Percentiles rank a stretch among this genome's conserved stretches.
Evolutionary conservation across 2,113 vertebrate species (phyloP).

Genomic region (Cyanistes caeruleus): DNA sequence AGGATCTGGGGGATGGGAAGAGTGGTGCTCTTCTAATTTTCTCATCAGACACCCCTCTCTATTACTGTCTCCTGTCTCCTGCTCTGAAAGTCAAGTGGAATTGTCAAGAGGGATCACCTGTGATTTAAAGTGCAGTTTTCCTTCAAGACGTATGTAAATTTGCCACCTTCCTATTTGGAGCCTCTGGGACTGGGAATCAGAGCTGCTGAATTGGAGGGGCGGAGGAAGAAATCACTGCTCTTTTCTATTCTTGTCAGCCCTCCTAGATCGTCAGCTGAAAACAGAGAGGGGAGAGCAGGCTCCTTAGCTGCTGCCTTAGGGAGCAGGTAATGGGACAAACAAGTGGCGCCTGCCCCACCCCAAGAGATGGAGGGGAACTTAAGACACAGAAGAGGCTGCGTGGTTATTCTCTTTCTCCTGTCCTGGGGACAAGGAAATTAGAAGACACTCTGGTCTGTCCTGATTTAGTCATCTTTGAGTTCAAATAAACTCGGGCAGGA

Average conservation of each 20-base stretch:
- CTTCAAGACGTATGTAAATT: slow-evolving; percentile 10
- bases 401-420: not conserved
- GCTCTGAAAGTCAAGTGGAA: slow-evolving; percentile 67
- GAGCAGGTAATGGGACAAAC: not conserved
- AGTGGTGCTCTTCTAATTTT: slow-evolving; percentile 38
- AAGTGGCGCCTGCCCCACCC: not conserved
- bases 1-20: not conserved
- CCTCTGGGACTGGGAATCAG: not conserved
- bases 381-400: accelerated
- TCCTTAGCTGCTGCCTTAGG: not conserved
- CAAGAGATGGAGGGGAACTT: not conserved
- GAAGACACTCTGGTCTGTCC: not conserved
- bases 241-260: not conserved
- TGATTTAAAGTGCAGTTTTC: slow-evolving; percentile 39
- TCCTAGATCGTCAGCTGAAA: not conserved
- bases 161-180: not conserved
- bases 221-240: not conserved
- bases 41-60: slow-evolving; percentile 28
- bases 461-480: not conserved
- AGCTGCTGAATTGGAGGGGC: not conserved
- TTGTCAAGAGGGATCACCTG: slow-evolving; percentile 62
- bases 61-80: slow-evolving; percentile 3
- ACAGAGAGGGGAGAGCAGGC: not conserved
- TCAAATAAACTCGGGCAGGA: not conserved
- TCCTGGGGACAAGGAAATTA: not conserved